phyloP scores from a whole-genome alignment of 2,888 invertebrate species.

The Limenitis camilla region DNA sequence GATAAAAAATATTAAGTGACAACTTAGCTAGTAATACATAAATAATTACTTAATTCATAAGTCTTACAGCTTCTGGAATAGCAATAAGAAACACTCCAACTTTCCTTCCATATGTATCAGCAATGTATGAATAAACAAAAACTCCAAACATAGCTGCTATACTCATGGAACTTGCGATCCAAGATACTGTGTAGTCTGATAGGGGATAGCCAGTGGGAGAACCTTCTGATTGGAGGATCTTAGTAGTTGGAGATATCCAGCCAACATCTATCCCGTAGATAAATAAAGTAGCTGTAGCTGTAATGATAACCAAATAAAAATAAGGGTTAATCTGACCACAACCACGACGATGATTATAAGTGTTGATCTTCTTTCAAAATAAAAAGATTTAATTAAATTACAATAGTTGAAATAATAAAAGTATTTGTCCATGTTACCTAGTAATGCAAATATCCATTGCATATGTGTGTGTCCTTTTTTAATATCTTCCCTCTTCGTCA shows the following conservation, averaged over 20 bases:
- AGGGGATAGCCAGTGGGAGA: slow-evolving; percentile 41
- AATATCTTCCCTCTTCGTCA: too few relatives aligned
- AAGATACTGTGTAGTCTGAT: slow-evolving; percentile 42
- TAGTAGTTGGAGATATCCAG: slow-evolving; percentile 54
- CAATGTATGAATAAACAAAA: slow-evolving; percentile 50
- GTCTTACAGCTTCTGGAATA: slow-evolving; percentile 1
- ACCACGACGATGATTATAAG: too few relatives aligned
- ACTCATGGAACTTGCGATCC: slow-evolving; percentile 51
- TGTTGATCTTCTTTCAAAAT: too few relatives aligned
- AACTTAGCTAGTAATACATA: too few relatives aligned
- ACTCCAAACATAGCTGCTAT: slow-evolving; percentile 48
- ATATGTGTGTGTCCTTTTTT: neutral
- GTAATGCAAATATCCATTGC: neutral
- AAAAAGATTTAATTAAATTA: too few relatives aligned
- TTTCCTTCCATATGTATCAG: slow-evolving; percentile 56
- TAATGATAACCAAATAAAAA: neutral
- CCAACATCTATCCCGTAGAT: slow-evolving; percentile 28
- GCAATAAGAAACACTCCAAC: slow-evolving; percentile 52
- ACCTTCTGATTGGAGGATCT: slow-evolving; percentile 38
- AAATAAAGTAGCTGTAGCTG: neutral
- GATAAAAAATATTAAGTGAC: too few relatives aligned
- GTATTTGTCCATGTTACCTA: neutral
- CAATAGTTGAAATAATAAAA: too few relatives aligned
- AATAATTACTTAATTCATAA: too few relatives aligned
- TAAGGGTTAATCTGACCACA: neutral